These are phyloP conservation scores for Digitonthophagus gazella DNA, from an alignment of 2,888 invertebrate species.

Conservation along the genomic window DNA sequence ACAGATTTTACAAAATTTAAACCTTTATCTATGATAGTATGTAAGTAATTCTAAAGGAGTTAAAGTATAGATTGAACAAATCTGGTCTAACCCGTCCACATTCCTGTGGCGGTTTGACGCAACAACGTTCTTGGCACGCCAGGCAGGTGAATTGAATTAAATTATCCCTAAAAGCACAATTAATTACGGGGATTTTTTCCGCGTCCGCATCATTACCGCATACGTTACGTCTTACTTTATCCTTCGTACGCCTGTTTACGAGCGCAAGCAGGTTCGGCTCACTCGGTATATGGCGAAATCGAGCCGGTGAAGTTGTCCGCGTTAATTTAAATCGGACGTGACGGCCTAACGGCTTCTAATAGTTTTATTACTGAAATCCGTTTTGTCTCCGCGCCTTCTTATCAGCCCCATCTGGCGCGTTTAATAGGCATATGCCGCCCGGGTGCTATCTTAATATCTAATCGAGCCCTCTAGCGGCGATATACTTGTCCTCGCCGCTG, in stretches of 20 bases:
- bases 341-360: slow-evolving; percentile 10
- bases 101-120: not conserved
- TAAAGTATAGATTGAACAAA: not conserved
- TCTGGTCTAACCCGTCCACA: not conserved
- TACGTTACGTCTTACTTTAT: slow-evolving; percentile 12
- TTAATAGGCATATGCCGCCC: not conserved
- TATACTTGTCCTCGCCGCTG: not conserved
- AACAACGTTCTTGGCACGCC: not conserved
- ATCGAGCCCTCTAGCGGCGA: not conserved
- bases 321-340: slow-evolving; percentile 14
- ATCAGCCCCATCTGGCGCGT: not conserved
- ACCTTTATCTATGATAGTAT: no score
- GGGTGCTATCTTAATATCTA: not conserved
- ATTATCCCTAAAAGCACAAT: slow-evolving; percentile 16
- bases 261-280: not conserved
- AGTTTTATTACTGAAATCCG: slow-evolving; percentile 17
- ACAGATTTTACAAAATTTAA: no score
- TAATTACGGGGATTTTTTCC: slow-evolving; percentile 10
- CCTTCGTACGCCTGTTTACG: slow-evolving; percentile 10
- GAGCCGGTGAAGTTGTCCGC: slow-evolving; percentile 15
- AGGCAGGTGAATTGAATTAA: slow-evolving; percentile 10
- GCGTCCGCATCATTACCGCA: slow-evolving; percentile 9
- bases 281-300: slow-evolving; percentile 1
- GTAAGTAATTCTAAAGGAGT: not conserved
- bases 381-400: slow-evolving; percentile 1